A percentile compares a stretch with the other conserved stretches of the same genome.
Conservation (phyloP, 1,140 invertebrate genomes). For the Drosophila pseudoananassae region DNA sequence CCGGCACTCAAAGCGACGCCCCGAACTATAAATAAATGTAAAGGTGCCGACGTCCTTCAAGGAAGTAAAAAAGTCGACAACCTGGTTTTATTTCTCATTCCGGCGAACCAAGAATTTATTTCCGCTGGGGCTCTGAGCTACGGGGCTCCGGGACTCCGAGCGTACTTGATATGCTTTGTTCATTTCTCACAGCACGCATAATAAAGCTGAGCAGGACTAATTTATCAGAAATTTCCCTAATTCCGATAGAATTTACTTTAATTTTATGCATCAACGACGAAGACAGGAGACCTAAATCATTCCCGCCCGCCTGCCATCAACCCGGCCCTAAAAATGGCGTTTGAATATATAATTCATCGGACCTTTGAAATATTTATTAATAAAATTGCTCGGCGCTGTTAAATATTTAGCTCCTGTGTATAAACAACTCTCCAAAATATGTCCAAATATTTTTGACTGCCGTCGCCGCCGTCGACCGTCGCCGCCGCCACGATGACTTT, state of each 20-base stretch:
- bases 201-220: slow-evolving; percentile 55
- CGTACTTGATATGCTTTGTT: slow-evolving; percentile 52
- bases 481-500: slow-evolving; percentile 5
- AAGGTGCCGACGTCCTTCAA: slow-evolving; percentile 50
- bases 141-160: slow-evolving; percentile 17
- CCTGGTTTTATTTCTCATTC: slow-evolving; percentile 22
- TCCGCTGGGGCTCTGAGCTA: slow-evolving; percentile 4
- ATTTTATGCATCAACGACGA: slow-evolving; percentile 34
- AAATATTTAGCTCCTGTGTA: slow-evolving; percentile 62
- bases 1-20: slow-evolving; percentile 38
- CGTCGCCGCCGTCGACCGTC: slow-evolving; percentile 6
- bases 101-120: slow-evolving; percentile 52
- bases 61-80: slow-evolving; percentile 9
- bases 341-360: slow-evolving; percentile 54
- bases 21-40: slow-evolving; percentile 66
- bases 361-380: slow-evolving; percentile 69
- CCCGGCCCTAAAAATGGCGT: not conserved
- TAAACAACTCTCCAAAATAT: slow-evolving; percentile 58
- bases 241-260: slow-evolving; percentile 30
- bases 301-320: not conserved
- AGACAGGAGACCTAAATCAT: slow-evolving; percentile 7
- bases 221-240: slow-evolving; percentile 59
- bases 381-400: slow-evolving; percentile 68
- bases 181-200: slow-evolving; percentile 40
- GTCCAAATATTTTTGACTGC: slow-evolving; percentile 48